Base-by-base conservation (phyloP, 2,797 vertebrate species). In the Telmatherina bonti region DNA sequence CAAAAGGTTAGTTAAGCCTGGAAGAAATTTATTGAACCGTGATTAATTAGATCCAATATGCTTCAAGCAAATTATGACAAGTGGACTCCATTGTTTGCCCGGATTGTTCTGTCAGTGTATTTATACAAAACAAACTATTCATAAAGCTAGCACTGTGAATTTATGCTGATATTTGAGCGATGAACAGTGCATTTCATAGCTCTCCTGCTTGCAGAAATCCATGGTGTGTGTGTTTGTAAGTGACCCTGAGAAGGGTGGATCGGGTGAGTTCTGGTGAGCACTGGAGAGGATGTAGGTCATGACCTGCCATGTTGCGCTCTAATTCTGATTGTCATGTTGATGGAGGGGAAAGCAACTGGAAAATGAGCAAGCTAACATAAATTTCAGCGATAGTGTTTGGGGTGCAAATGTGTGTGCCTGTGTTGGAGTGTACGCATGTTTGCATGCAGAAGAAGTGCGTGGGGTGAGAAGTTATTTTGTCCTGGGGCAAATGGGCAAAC, bases 251-350 rank as follows among this genome's bases (percentile, higher is more conserved):
- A n/a, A n/a, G n/a, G n/a, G n/a, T n/a, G 76, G 75, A 80, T 53
- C 70, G 64, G 61, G 85, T 86, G 26, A 29, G 26, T 57, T 24
- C 13, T 22, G 20, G 36, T 70, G 84, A 84, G 61, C 80, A 83
- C 84, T 84, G 69, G 78, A 67, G 61, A 57, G 80, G 70, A n/a
- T 70, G 65, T 66, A 83, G 92, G 93, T 91, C 88, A 58, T 0
- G 85, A 91, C 90, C 88, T 63, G 61, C 58, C 68, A 65, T 92
- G 90, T 92, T 86, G 85, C 58, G 47, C 81, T 88, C 64, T 92
- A 90, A 94, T 92, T 90, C 79, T 87, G 88, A 93, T 91, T 89
- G 91, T 92, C 91, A 92, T 77, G 73, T 91, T 93, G 88, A 93
- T 89, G 83, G 83, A 85, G 83, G 76, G 85, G 79, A 86, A 80